These are phyloP conservation scores for Bombus ignitus DNA, from an alignment of 1,140 invertebrate species.

Conservation along the genomic window DNA sequence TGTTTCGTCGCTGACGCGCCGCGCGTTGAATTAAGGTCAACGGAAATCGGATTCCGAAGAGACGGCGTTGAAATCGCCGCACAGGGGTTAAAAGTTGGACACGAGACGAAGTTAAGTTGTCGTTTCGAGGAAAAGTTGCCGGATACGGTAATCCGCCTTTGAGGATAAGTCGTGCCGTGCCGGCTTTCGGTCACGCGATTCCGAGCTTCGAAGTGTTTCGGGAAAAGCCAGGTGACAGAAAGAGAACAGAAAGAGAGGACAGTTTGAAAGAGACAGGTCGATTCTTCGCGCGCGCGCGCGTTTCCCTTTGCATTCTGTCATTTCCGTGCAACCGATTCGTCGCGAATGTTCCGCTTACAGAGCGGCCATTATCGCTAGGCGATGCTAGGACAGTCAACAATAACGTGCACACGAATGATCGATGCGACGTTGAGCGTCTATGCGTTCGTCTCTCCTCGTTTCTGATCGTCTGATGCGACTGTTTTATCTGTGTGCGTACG, in stretches of 20 bases:
- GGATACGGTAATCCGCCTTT: background rate
- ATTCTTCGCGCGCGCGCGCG: background rate
- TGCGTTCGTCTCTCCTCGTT: background rate
- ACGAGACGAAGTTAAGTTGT: background rate
- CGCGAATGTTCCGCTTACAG: constrained; percentile 14
- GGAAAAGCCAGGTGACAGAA: background rate
- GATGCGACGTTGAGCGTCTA: background rate
- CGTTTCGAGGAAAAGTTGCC: background rate
- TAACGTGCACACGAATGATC: constrained; percentile 20
- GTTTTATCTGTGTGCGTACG: background rate
- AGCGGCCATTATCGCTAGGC: constrained; percentile 2
- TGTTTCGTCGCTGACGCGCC: constrained; percentile 5
- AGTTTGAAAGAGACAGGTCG: background rate
- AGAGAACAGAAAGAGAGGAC: background rate
- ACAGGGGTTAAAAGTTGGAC: constrained; percentile 20
- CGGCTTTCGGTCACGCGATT: background rate
- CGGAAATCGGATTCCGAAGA: constrained; percentile 42
- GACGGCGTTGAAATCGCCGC: background rate
- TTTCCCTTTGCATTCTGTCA: background rate
- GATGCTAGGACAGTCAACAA: constrained; percentile 2
- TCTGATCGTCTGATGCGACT: background rate
- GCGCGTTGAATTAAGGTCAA: constrained; percentile 34
- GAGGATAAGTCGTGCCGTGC: background rate
- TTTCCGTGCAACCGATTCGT: constrained; percentile 10
- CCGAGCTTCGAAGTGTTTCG: background rate